phyloP scores from a whole-genome alignment of 2,888 invertebrate genomes.

The Meloe dianella region DNA sequence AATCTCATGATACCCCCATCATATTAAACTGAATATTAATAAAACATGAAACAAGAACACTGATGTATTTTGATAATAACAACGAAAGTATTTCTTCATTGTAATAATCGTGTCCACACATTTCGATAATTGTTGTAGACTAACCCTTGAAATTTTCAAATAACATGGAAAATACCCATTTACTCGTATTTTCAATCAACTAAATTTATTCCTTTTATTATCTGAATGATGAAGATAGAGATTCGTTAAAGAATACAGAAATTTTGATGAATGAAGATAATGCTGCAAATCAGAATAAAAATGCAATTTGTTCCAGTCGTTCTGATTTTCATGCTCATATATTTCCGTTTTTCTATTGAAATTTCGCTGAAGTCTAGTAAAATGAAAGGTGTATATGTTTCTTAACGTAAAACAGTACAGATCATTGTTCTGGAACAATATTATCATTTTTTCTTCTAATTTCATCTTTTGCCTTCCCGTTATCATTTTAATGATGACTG shows the following conservation, averaged over 20 bases:
- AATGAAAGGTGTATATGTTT: not conserved
- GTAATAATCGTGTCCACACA: not conserved
- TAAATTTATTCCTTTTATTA: not conserved
- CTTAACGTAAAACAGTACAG: not conserved
- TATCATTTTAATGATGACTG: not conserved
- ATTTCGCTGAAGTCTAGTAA: not conserved
- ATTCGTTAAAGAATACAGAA: not conserved
- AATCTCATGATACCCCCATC: slow-evolving; percentile 27
- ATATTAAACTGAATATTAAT: slow-evolving; percentile 22
- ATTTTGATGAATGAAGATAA: not conserved
- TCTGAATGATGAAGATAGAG: not conserved
- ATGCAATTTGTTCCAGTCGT: slow-evolving; percentile 4
- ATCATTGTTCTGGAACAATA: not conserved
- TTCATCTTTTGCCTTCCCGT: not conserved
- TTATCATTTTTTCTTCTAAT: not conserved
- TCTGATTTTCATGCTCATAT: not conserved
- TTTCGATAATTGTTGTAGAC: not conserved
- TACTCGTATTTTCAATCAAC: no score
- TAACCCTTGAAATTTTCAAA: not conserved
- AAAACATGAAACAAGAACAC: slow-evolving; percentile 12
- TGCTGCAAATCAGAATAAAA: not conserved
- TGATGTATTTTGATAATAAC: slow-evolving; percentile 1
- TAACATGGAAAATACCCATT: no score
- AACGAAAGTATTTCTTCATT: slow-evolving; percentile 4
- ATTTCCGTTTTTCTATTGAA: not conserved